Percentiles rank a stretch among this genome's conserved stretches.
Conservation (phyloP, 2,113 vertebrate genomes). For the Boleophthalmus pectinirostris region DNA sequence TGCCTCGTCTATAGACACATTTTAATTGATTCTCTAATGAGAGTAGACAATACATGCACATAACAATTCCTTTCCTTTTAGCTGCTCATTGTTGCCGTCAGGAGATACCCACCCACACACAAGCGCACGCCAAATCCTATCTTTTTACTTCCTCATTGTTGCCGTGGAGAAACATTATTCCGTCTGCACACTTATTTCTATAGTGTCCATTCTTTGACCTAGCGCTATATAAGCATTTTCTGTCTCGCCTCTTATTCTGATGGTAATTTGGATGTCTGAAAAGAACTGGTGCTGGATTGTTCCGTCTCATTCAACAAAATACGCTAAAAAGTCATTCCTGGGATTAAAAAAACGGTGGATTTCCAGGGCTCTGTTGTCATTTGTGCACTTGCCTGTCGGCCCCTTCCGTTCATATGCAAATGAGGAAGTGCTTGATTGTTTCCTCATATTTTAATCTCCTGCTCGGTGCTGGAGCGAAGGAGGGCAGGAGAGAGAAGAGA, state of each 20-base stretch:
- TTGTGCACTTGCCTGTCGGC: conserved; percentile 55
- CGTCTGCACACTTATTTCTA: conserved; percentile 68
- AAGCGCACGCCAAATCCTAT: conserved; percentile 38
- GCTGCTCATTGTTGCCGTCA: conserved; percentile 36
- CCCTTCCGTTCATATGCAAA: conserved; percentile 78
- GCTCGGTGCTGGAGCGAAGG: conserved; percentile 37
- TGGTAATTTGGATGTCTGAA: conserved; percentile 77
- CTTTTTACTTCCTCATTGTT: conserved; percentile 57
- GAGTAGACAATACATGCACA: conserved; percentile 22
- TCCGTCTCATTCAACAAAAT: conserved; percentile 77
- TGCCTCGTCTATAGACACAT: conserved; percentile 28
- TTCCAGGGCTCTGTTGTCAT: conserved; percentile 67
- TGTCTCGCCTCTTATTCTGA: conserved; percentile 68
- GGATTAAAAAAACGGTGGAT: conserved; percentile 75
- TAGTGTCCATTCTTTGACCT: conserved; percentile 70
- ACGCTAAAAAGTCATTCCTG: conserved; percentile 77
- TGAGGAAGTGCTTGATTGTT: conserved; percentile 76
- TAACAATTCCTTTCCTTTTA: conserved; percentile 28
- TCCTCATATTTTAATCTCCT: conserved; percentile 80
- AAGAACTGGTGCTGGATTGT: conserved; percentile 64
- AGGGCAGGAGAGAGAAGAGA: conserved; percentile 41
- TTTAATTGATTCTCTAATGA: conserved; percentile 62
- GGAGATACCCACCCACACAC: conserved; percentile 26
- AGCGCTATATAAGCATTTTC: conserved; percentile 68
- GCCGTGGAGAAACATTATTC: conserved; percentile 61